Base-by-base conservation (phyloP, 2,797 vertebrate species). In the Catharus ustulatus region DNA sequence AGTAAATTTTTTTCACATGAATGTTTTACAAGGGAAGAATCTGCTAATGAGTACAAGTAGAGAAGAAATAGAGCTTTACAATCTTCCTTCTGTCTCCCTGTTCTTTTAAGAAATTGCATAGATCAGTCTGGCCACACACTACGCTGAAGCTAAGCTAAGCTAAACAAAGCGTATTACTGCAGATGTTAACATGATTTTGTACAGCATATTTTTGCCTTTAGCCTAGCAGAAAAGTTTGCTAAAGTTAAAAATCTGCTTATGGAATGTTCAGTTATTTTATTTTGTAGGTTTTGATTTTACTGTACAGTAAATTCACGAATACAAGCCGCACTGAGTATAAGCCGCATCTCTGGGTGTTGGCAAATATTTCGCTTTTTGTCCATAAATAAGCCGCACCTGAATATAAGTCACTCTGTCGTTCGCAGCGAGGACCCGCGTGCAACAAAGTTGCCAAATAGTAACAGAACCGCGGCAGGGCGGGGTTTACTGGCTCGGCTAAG, bases 161-260 rank as follows among this genome's bases (percentile, higher is more conserved):
- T 90, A 80, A 86, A 77, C 36, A 54, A 49, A 86, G 90, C 87
- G 93, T 87, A 43, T 52, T 91, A 38, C 40, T 87, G 68, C 78
- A 49, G 68, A 77, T 75, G 38, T 85, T 87, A 40, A 74, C 29
- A 8, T 85, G 38, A 63, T 93, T 85, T 87, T 80, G 34, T 92
- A 87, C 38, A 72, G 84, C n/a, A 6, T 91, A 92, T 54, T 84
- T 97, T 96, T 96, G 89, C 81, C 76, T 93, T 91, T 95, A 91
- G 52, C 67, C 64, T 96, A 90, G 76, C 62, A 80, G 84, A 84
- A 96, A 34, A 87, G 68, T 95, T 96, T 91, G 93, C 86, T 82
- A 80, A 97, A 96, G 52, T 91, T 97, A 54, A 62, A 89, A 68
- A 95, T 96, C 62, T 49, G 38, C 58, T 80, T 87, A 57, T 26